A percentile compares a stretch with the other conserved stretches of the same genome.
phyloP scores from a whole-genome alignment of 2,113 vertebrate species.

The Dinomys branickii region DNA sequence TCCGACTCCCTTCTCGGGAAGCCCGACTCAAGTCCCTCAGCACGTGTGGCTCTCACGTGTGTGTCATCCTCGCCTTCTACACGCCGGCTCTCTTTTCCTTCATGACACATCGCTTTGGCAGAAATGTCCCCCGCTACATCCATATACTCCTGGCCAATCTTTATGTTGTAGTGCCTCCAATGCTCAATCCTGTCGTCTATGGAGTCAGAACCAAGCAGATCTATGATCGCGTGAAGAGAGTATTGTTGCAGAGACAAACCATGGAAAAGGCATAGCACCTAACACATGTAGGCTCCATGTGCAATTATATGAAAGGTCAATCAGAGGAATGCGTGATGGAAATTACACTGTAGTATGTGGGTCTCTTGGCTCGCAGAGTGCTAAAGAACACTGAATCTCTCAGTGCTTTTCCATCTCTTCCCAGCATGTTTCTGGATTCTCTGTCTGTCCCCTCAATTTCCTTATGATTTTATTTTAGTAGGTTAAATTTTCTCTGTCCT shows the following conservation, averaged over 20 bases:
- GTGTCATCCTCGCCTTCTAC: too few species aligned
- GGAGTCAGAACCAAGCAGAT: conserved; percentile 69
- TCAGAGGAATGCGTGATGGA: not conserved
- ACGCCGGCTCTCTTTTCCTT: too few species aligned
- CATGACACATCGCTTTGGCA: too few species aligned
- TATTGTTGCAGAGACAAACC: too few species aligned
- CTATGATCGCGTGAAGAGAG: not conserved
- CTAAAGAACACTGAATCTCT: not conserved
- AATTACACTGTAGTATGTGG: not conserved
- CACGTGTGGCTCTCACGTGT: too few species aligned
- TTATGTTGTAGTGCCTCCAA: too few species aligned
- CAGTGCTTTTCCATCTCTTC: not conserved
- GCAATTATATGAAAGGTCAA: not conserved
- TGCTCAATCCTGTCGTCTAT: too few species aligned
- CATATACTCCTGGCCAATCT: too few species aligned
- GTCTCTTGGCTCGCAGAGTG: not conserved
- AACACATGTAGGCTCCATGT: not conserved
- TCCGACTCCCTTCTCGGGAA: too few species aligned
- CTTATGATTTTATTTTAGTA: not conserved
- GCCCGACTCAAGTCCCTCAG: too few species aligned
- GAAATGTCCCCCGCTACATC: too few species aligned
- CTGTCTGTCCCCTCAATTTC: not conserved
- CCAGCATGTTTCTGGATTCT: not conserved
- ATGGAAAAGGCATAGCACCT: too few species aligned
- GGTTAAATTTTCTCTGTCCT: not conserved